Evolutionary conservation across 2,888 invertebrate species (phyloP), one percentile per base, ranked within the genome.

Genomic region (Pseudococcus longispinus): DNA sequence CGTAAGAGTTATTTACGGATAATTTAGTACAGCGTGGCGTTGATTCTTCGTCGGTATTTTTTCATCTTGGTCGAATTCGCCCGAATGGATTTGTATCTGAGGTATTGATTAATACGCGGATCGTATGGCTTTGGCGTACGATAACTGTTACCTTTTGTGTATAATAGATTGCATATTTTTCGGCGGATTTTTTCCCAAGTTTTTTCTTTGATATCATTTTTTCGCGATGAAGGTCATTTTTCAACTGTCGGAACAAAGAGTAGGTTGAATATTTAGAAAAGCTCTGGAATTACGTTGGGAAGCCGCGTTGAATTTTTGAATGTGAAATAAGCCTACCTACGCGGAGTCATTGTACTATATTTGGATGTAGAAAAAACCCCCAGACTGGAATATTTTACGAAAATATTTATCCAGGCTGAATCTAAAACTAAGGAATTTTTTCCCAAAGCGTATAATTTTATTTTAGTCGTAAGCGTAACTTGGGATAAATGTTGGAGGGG

Each of bases 161-260:
- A 29, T 70, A 70, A 70, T 29, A 18, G 29, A 70, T 70, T 70
- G 70, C 70, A 70, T 70, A 60, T 60, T 23, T 60, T 60, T 60
- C 60, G 20, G 5, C 4, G 18, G 13, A 23, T 60, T 60, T 60
- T 60, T 23, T 60, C 23, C 2, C 23, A 0, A 8, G 5, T 60
- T 23, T 23, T 23, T 23, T 60, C 23, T 60, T 60, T 60, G 20
- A 23, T 60, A 60, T 60, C 60, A 60, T 60, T 60, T 60, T 60
- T 60, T 55, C 15, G 6, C n/a, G n/a, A 60, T 23, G 23, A 60
- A 60, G 60, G 60, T 60, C 60, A 60, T 60, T 60, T 60, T 60
- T 60, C 60, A 60, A 60, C 20, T 60, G 60, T 60, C 60, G 60
- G 60, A 60, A 60, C 60, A 60, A 60, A 60, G 23, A 60, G 60